These are phyloP conservation scores for Gobiocypris rarus DNA, from an alignment of 2,113 vertebrate genomes.

Conservation along the genomic window DNA sequence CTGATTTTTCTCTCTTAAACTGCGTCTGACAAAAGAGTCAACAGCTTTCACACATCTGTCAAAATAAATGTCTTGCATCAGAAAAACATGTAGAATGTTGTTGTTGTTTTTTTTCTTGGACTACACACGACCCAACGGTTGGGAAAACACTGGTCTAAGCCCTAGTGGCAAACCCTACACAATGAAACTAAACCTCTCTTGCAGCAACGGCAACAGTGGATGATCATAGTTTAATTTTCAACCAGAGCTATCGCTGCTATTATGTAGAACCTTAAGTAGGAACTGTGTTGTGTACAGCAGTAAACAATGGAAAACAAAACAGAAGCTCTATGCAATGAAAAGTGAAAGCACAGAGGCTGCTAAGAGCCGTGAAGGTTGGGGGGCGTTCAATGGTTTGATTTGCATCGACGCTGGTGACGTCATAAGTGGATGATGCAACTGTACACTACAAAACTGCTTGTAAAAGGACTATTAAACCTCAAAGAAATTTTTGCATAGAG, in stretches of 20 bases:
- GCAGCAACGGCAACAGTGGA: neutral
- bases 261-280: neutral
- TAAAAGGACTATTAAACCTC: neutral
- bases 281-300: neutral
- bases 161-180: neutral
- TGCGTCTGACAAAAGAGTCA: too few species aligned
- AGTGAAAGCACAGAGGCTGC: constrained; percentile 15
- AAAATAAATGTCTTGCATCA: too few species aligned
- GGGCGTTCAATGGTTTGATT: neutral
- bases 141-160: too few species aligned
- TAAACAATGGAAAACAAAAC: neutral
- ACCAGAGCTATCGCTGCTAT: neutral
- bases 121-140: too few species aligned
- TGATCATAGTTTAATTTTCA: neutral
- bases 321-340: neutral
- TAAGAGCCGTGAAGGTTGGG: constrained; percentile 24
- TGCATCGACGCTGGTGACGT: neutral
- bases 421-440: neutral
- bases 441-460: neutral
- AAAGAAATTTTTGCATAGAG: neutral
- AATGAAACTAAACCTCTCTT: neutral
- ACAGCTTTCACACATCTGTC: too few species aligned
- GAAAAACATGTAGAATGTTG: too few species aligned
- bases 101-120: too few species aligned
- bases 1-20: too few species aligned